Conservation (phyloP, 2,797 vertebrate species). For the Sparidentex hasta region DNA sequence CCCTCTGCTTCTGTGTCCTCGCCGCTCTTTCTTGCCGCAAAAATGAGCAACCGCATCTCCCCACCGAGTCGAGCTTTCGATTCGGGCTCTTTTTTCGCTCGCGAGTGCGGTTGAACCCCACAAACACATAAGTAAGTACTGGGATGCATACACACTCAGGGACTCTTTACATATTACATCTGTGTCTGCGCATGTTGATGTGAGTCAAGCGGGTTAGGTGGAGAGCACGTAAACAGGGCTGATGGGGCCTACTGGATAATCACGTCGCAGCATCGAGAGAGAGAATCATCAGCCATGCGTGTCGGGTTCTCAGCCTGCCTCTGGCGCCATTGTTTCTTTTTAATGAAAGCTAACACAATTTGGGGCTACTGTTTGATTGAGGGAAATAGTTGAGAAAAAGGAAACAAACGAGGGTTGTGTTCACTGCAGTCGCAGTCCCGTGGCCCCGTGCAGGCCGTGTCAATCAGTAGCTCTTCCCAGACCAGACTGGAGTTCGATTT, state of each 20-base stretch:
- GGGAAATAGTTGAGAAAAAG: conserved; percentile 18
- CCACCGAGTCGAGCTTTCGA: neutral
- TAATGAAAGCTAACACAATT: conserved; percentile 59
- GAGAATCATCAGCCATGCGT: conserved; percentile 29
- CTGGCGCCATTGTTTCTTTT: conserved; percentile 46
- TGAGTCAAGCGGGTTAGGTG: neutral
- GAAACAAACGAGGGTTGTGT: conserved; percentile 35
- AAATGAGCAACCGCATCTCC: conserved; percentile 1
- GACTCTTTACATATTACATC: neutral
- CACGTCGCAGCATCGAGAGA: neutral
- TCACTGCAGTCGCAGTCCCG: neutral
- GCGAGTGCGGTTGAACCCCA: conserved; percentile 4
- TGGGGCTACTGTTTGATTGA: conserved; percentile 43
- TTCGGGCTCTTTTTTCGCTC: conserved; percentile 22
- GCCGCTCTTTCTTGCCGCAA: neutral
- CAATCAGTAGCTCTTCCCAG: conserved; percentile 33
- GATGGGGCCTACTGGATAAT: conserved; percentile 5
- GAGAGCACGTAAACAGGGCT: conserved; percentile 10
- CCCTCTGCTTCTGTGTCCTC: conserved; percentile 4
- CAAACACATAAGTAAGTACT: conserved; percentile 35
- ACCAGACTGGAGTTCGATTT: conserved; percentile 47
- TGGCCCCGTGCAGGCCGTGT: neutral
- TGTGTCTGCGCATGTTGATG: conserved; percentile 14
- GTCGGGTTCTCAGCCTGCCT: conserved; percentile 17
- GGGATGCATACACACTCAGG: neutral